These are phyloP conservation scores for Ellobius talpinus DNA, from an alignment of 2,113 vertebrate genomes.

Conservation along the genomic window DNA sequence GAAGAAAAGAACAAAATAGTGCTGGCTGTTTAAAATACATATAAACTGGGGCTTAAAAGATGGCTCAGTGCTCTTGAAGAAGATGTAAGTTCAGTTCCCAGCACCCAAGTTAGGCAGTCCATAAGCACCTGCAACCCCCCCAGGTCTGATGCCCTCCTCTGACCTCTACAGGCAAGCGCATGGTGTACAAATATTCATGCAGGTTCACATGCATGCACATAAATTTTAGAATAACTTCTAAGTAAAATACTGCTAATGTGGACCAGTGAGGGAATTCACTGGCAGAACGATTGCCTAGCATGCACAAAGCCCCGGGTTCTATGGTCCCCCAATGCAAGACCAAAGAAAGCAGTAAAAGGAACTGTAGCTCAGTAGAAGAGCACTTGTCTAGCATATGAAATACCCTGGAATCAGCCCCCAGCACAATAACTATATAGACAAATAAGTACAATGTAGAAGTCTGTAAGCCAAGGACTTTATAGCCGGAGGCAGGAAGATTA, in stretches of 20 bases:
- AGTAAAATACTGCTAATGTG: not conserved
- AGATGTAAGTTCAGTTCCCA: not conserved
- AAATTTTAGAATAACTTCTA: not conserved
- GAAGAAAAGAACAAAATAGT: not conserved
- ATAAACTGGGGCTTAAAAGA: not conserved
- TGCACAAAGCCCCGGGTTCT: not conserved
- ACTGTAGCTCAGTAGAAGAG: too few species aligned
- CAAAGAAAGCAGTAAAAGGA: not conserved
- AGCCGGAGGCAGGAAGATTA: not conserved
- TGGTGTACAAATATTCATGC: fast-evolving
- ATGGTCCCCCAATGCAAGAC: not conserved
- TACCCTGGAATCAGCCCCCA: too few species aligned
- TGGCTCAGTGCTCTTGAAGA: not conserved
- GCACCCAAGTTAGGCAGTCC: not conserved
- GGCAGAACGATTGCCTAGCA: not conserved
- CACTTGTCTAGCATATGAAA: not conserved
- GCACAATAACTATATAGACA: not conserved
- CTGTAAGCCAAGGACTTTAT: not conserved
- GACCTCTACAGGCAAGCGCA: not conserved
- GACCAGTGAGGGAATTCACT: not conserved
- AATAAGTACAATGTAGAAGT: not conserved
- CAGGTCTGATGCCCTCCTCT: not conserved
- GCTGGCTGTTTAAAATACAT: not conserved
- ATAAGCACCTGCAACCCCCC: too few species aligned
- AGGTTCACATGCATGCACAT: not conserved